phyloP scores from a whole-genome alignment of 2,888 invertebrate genomes.

The Nomada ferruginata region DNA sequence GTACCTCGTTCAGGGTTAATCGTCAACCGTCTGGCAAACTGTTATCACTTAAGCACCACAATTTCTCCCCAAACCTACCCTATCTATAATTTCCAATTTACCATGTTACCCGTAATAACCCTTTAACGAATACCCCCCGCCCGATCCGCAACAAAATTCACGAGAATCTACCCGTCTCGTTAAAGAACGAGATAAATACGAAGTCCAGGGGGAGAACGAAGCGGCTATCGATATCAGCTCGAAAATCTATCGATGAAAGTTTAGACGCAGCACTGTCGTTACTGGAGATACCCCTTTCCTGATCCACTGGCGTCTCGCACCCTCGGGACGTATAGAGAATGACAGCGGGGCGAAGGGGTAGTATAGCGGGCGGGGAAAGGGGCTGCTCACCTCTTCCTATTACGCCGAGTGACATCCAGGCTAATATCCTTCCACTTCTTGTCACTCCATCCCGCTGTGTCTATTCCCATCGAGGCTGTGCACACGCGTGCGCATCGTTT shows the following conservation, averaged over 20 bases:
- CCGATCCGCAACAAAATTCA: slow-evolving; percentile 12
- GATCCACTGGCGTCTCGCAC: slow-evolving; percentile 59
- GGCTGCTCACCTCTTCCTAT: slow-evolving; percentile 68
- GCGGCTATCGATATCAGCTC: slow-evolving; percentile 52
- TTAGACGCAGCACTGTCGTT: slow-evolving; percentile 44
- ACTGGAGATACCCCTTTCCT: slow-evolving; percentile 49
- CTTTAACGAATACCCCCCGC: not conserved
- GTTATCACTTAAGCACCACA: too few relatives aligned
- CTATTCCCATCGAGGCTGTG: slow-evolving; percentile 61
- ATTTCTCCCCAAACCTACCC: not conserved
- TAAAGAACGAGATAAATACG: slow-evolving; percentile 27
- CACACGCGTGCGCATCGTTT: slow-evolving; percentile 24
- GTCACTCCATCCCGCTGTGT: slow-evolving; percentile 74
- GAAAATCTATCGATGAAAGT: slow-evolving; percentile 58
- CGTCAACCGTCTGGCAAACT: too few relatives aligned
- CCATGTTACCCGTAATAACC: not conserved
- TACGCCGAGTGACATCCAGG: slow-evolving; percentile 77
- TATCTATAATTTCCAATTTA: not conserved
- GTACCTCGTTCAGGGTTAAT: too few relatives aligned
- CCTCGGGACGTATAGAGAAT: slow-evolving; percentile 60
- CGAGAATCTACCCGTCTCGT: not conserved
- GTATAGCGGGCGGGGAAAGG: slow-evolving; percentile 19
- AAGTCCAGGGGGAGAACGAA: not conserved
- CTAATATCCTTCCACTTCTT: slow-evolving; percentile 81
- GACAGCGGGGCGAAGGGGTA: slow-evolving; percentile 11